These are phyloP conservation scores for Diachasmimorpha longicaudata DNA, from an alignment of 1,140 invertebrate genomes.

Conservation along the genomic window DNA sequence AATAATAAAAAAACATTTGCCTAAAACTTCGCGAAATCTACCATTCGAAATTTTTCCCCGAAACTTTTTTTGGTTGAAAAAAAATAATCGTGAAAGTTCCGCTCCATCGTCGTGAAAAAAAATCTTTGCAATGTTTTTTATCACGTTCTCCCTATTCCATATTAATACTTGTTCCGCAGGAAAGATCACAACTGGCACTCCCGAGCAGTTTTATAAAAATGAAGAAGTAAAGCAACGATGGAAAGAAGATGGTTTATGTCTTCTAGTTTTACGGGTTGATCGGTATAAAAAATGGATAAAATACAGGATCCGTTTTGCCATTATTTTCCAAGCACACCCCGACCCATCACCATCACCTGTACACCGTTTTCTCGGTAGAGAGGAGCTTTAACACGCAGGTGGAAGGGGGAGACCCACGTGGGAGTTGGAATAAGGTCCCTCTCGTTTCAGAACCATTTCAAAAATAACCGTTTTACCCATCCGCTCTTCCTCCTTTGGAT, in stretches of 20 bases:
- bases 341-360: not conserved
- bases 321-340: not conserved
- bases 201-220: not conserved
- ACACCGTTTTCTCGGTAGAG: conserved; percentile 19
- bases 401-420: not conserved
- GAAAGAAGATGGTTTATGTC: conserved; percentile 14
- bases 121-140: not conserved
- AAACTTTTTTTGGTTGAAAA: too few relatives aligned
- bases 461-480: conserved; percentile 30
- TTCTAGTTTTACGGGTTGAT: conserved; percentile 14
- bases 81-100: too few relatives aligned
- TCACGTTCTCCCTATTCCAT: not conserved
- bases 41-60: too few relatives aligned
- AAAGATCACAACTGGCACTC: not conserved
- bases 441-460: conserved; percentile 19
- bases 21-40: too few relatives aligned
- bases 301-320: conserved; percentile 7
- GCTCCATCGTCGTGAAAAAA: not conserved
- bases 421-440: conserved; percentile 14
- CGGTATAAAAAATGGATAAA: conserved; percentile 4
- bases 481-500: not conserved
- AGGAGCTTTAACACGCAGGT: conserved; percentile 15
- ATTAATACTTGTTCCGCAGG: not conserved
- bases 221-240: not conserved
- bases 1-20: too few relatives aligned